Evolutionary conservation across 1,140 invertebrate genomes (phyloP), one percentile per base, ranked within the genome.

Genomic region (Plodia interpunctella): DNA sequence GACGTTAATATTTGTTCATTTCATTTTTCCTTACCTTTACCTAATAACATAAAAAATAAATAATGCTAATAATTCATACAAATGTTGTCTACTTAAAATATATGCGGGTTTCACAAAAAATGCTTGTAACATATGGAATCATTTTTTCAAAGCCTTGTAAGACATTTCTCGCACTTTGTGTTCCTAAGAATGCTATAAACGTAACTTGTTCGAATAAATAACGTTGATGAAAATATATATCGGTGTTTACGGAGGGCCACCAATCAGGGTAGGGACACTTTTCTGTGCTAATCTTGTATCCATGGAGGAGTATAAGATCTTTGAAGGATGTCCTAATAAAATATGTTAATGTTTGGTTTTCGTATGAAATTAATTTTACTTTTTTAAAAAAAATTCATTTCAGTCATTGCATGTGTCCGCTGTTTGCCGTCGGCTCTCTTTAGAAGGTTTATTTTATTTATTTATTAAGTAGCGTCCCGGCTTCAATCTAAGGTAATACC

Each of bases 151-250:
- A 64, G 57, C 59, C 59, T 62, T 70, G 59, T 60, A 63, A 70
- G 68, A 66, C 57, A 59, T 62, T 69, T 63, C 59, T 60, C 60
- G 61, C 61, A 63, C 56, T 70, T 60, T 62, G 59, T 70, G 61
- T 58, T 62, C 55, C 62, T 64, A 66, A 70, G 60, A 62, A 66
- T 64, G 61, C 63, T 54, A 70, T 70, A 67, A 73, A 70, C 67
- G 60, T 70, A 73, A 67, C 62, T 68, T 65, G 67, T 59, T 63
- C 62, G 59, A 60, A 73, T 73, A 73, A 73, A 73, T 73, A 65
- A 70, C 55, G 63, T 57, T 73, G 71, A 73, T 70, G 67, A 73
- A 67, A 70, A 73, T 63, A 70, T 73, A 68, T 70, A 61, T 63
- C 44, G 57, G 63, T 66, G 44, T 63, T 70, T 70, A 65, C 57